Evolutionary conservation across 2,113 vertebrate genomes (phyloP), one percentile per base, ranked within the genome.

Genomic region (Silurus meridionalis): DNA sequence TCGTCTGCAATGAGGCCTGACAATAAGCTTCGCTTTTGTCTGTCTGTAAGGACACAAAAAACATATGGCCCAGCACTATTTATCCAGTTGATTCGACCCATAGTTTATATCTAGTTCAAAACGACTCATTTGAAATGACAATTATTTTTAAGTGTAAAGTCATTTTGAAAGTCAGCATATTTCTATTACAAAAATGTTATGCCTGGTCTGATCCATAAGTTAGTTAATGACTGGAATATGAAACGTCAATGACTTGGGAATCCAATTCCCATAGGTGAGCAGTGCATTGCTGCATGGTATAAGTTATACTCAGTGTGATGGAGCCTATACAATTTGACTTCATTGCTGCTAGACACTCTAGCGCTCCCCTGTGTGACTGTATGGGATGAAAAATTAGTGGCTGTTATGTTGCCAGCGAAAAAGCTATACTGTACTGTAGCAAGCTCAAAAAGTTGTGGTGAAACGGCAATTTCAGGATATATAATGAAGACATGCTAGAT

Each of bases 1-100:
- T 60, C 77, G 67, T 88, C 89, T 77, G 81, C 86, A 89, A 87
- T 67, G 86, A 85, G 80, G 83, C 80, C 80, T 85, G 78, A 84
- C 85, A 87, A 69, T 67, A 80, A 55, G 75, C 60, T 67, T 83
- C 48, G 61, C 61, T 69, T 79, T 57, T 17, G 25, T 58, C 14
- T 37, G 28, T 79, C 25, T 19, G 6, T 8, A 58, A 28, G 53
- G 15, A 58, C 25, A 15, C 74, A 55, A 77, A 77, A 57, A 55
- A n/a, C 74, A 55, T 78, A 55, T 4, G 52, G 75, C 52, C 5
- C n/a, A 19, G 0, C 14, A 9, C 25, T 9, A 28, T 55, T 53
- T 9, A 79, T 58, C 14, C 53, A 58, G 14, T 1, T 19, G 53
- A 58, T 8, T 14, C 2, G 7, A 58, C 25, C 17, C n/a, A 0